Evolutionary conservation across 2,888 invertebrate genomes (phyloP), one percentile per base, ranked within the genome.

Genomic region (Epicampocera succincta): DNA sequence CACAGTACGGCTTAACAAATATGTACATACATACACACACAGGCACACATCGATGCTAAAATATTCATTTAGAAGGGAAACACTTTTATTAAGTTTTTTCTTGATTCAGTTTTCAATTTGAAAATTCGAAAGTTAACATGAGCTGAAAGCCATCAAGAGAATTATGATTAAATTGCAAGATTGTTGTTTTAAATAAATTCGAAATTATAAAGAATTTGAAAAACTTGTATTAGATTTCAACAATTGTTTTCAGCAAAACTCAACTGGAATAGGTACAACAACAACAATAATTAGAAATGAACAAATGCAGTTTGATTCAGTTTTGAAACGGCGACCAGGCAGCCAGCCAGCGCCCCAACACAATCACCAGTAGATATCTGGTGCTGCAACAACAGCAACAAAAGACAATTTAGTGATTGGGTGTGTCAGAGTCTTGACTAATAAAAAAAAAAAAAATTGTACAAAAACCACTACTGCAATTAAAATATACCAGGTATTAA

Each of bases 161-260:
- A 54, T 74, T 78, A 71, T 78, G 77, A 78, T 71, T 74, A 46
- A 71, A 75, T 60, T 71, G 60, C 38, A 33, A 21, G 69, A 78
- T 77, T 65, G 52, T 80, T 52, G 42, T 66, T 58, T 25, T 19
- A 44, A 33, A 29, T 58, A 29, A 50, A 58, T 61, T 48, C 21
- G 9, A 15, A 40, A 48, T 58, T 11, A 50, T 25, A n/a, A 54
- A 54, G 65, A 80, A 61, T 66, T 68, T 21, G 42, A 68, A 68
- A 82, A 78, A 82, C 74, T 38, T 66, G 71, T 78, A 75, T 60
- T 54, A 48, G 44, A 38, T 66, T 60, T 54, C n/a, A 68, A 58
- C 69, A 78, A 82, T 75, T 82, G 65, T 61, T 78, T 82, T 71
- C 56, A 72, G 56, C 63, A 65, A 74, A 74, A 77, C 56, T 73